Evolutionary conservation across 1,140 invertebrate species (phyloP), one percentile per base, ranked within the genome.

Genomic region (Frieseomelitta varia): DNA sequence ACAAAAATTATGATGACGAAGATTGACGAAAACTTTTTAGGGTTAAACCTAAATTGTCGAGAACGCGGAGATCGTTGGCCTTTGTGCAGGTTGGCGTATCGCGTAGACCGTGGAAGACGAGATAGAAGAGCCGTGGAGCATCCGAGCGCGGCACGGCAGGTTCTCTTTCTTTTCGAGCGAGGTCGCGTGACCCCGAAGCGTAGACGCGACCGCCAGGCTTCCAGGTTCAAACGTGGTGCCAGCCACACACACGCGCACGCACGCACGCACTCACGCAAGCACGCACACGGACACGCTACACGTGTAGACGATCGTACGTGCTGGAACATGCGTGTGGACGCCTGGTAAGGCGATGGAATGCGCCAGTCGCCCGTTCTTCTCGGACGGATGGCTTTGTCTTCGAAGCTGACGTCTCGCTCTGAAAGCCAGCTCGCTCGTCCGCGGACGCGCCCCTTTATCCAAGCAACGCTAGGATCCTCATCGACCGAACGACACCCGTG

Each of bases 281-380:
- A 67, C 4, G 17, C 55, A n/a, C 63, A 65, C 63, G 14, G 6
- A 17, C 24, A 30, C 27, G 6, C 27, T 19, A 8, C 30, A 34
- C 30, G 27, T 19, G 47, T 53, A n/a, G 24, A 61, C 24, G 58
- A 12, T n/a, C 65, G 53, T 72, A n/a, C 47, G 73, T 71, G 67
- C 24, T 71, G n/a, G 81, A 30, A 84, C 81, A 68, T 85, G 58
- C 39, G 88, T 89, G 84, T 88, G 82, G 81, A 87, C 91, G 88
- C 91, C 90, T 90, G 90, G 89, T 92, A 93, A 93, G 93, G 91
- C 91, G 87, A 93, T 92, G 93, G 93, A 93, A 93, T 93, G 92
- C 88, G 88, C 90, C 87, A 88, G 88, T 87, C 88, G 88, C 83
- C 85, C 69, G 74, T 34, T 79, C 73, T 68, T 79, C 79, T 73